Evolutionary conservation across 2,797 vertebrate genomes (phyloP).

Genomic region (Sebastes nivosus): DNA sequence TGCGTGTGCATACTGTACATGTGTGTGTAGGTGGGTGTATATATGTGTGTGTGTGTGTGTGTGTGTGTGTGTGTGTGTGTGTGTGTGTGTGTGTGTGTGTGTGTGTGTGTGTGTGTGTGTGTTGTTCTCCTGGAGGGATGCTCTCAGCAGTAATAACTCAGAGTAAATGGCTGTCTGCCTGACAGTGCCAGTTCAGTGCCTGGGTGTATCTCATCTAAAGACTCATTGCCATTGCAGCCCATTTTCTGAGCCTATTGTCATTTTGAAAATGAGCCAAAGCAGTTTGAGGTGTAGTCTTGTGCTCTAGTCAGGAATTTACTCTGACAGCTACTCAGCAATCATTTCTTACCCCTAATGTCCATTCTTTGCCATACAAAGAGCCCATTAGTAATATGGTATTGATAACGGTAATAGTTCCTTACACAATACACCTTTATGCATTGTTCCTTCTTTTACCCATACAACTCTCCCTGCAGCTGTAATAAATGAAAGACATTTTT

Average conservation of each 20-base stretch:
- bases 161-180: slow-evolving; percentile 61
- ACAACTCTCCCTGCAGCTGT: slow-evolving; percentile 25
- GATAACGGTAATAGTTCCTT: slow-evolving; percentile 12
- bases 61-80: slow-evolving; percentile 24
- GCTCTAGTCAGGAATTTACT: slow-evolving; percentile 34
- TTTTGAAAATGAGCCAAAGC: slow-evolving; percentile 65
- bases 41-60: slow-evolving; percentile 21
- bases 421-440: slow-evolving; percentile 1
- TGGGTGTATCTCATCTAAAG: slow-evolving; percentile 63
- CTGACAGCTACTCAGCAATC: slow-evolving; percentile 26
- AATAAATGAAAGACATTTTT: slow-evolving; percentile 2
- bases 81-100: slow-evolving; percentile 24
- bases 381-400: neutral
- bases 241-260: slow-evolving; percentile 65
- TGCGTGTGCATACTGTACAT: neutral
- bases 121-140: slow-evolving; percentile 58
- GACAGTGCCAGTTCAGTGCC: slow-evolving; percentile 50
- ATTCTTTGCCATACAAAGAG: slow-evolving; percentile 26
- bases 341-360: slow-evolving; percentile 29
- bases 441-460: slow-evolving; percentile 45
- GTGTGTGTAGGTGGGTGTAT: neutral
- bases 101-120: slow-evolving; percentile 17
- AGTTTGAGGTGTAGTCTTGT: slow-evolving; percentile 54
- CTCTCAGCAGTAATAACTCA: slow-evolving; percentile 75
- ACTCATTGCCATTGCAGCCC: slow-evolving; percentile 51